Percentiles rank a stretch among this genome's conserved stretches.
Conservation (phyloP, 2,113 vertebrate genomes). For the Maccullochella peelii region DNA sequence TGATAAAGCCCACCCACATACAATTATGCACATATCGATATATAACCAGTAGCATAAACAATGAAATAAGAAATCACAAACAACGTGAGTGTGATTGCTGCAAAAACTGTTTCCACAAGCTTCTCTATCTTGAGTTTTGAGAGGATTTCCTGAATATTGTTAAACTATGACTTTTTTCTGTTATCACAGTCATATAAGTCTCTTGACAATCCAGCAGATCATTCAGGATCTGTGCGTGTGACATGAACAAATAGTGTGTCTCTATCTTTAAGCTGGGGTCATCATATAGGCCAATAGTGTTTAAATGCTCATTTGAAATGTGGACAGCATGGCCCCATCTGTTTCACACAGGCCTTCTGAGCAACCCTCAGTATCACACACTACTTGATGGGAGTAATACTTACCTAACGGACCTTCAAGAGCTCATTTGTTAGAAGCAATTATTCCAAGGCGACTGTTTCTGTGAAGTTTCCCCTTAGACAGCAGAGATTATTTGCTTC, state of each 20-base stretch:
- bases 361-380: slow-evolving; percentile 66
- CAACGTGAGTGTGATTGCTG: background rate
- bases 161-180: background rate
- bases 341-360: slow-evolving; percentile 53
- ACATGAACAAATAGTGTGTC: slow-evolving; percentile 5
- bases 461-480: slow-evolving; percentile 50
- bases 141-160: background rate
- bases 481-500: slow-evolving; percentile 55
- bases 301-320: slow-evolving; percentile 68
- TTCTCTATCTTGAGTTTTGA: background rate
- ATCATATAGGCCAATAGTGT: slow-evolving; percentile 52
- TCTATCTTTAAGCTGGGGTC: slow-evolving; percentile 46
- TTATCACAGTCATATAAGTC: background rate
- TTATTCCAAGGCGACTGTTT: slow-evolving; percentile 71
- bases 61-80: background rate
- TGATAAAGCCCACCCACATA: too few relatives aligned
- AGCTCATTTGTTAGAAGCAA: slow-evolving; percentile 80
- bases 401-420: slow-evolving; percentile 77
- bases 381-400: slow-evolving; percentile 49
- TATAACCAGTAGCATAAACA: background rate
- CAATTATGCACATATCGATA: background rate
- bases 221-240: background rate
- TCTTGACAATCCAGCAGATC: background rate
- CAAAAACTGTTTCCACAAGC: background rate
- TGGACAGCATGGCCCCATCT: slow-evolving; percentile 46